Evolutionary conservation across 35 echinoderm and acorn worm genomes (phyloP).

Genomic region (Apostichopus japonicus): DNA sequence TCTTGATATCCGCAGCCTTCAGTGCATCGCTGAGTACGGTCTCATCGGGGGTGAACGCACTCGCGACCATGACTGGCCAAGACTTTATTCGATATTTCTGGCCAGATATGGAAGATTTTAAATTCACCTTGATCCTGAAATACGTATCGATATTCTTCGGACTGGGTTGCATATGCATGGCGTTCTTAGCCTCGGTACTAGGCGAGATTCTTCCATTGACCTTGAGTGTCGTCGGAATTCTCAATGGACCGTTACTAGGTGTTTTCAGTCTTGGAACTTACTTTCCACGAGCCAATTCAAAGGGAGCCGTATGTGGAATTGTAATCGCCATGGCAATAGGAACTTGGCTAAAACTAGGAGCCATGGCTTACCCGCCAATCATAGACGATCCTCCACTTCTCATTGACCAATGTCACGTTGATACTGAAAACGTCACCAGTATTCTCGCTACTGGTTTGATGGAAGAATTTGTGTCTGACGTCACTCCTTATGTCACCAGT

Average conservation of each 20-base stretch:
- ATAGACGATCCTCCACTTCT: constrained; percentile 34
- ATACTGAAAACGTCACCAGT: background rate
- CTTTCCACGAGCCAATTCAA: constrained; percentile 28
- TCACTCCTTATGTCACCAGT: too few species aligned
- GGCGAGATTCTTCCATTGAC: constrained; percentile 10
- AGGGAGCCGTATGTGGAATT: constrained; percentile 12
- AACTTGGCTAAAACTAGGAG: constrained; percentile 32
- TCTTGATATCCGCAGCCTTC: background rate
- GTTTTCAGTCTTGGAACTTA: constrained; percentile 27
- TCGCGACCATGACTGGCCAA: constrained; percentile 42
- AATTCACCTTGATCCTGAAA: constrained; percentile 37
- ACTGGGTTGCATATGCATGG: background rate
- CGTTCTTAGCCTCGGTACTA: constrained; percentile 9
- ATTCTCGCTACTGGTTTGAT: background rate
- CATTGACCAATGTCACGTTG: background rate
- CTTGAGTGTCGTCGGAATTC: constrained; percentile 11
- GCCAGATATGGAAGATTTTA: constrained; percentile 26
- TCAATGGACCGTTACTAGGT: constrained; percentile 34
- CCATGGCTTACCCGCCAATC: constrained; percentile 13
- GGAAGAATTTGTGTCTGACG: background rate
- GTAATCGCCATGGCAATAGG: background rate
- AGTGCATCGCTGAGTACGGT: constrained; percentile 29
- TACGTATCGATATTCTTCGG: constrained; percentile 12
- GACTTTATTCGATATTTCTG: constrained; percentile 28
- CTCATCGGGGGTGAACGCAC: constrained; percentile 44